Conservation (phyloP, 2,888 invertebrate species). For the Spilarctia lutea region DNA sequence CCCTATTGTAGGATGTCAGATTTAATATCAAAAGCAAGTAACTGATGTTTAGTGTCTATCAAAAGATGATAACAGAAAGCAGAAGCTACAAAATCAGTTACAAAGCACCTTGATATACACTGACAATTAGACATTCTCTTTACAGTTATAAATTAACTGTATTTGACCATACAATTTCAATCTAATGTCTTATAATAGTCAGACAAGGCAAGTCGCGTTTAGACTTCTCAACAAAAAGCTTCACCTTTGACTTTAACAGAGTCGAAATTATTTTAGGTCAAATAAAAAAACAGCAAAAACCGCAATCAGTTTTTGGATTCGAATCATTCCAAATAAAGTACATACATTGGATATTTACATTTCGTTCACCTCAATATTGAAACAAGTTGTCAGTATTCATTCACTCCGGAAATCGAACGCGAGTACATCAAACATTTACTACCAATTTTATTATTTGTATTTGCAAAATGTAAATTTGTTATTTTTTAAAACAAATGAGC, state of each 20-base stretch:
- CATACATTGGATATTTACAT: conserved; percentile 42
- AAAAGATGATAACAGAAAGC: not conserved
- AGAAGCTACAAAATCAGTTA: too few species aligned
- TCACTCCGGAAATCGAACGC: conserved; percentile 56
- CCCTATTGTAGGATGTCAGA: not conserved
- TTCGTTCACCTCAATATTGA: conserved; percentile 54
- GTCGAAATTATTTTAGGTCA: too few species aligned
- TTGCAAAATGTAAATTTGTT: conserved; percentile 31
- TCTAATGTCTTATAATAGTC: not conserved
- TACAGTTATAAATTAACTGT: not conserved
- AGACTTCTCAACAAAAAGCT: conserved; percentile 4
- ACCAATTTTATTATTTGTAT: conserved; percentile 40
- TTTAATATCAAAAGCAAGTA: not conserved
- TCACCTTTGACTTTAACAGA: not conserved
- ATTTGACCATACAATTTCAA: not conserved
- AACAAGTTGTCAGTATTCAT: conserved; percentile 52
- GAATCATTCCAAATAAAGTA: conserved; percentile 49
- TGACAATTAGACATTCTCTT: too few species aligned
- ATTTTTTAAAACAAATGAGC: conserved; percentile 21
- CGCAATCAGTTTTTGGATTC: conserved; percentile 42
- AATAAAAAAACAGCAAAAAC: conserved; percentile 34
- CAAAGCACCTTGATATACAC: too few species aligned
- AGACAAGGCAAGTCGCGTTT: not conserved
- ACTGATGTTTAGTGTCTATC: not conserved
- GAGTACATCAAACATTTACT: conserved; percentile 56